These are phyloP conservation scores for Scatophagus argus DNA, from an alignment of 2,113 vertebrate genomes.

Conservation along the genomic window DNA sequence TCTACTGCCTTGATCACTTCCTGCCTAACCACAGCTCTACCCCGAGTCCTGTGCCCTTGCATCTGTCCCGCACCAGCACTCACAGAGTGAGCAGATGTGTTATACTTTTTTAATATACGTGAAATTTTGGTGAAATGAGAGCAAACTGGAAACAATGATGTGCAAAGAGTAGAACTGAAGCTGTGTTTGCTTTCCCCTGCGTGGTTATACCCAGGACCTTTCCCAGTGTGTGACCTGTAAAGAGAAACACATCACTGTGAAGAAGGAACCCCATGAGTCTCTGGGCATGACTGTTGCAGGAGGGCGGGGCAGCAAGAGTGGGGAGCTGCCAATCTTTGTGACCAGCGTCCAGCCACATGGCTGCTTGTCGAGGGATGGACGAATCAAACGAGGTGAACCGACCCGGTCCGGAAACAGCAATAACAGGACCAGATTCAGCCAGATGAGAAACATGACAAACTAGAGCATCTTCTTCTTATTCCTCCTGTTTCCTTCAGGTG, in stretches of 20 bases:
- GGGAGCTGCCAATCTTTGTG: constrained; percentile 97
- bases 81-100: constrained; percentile 77
- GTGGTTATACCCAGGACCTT: constrained; percentile 86
- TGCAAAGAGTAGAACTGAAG: neutral
- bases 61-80: constrained; percentile 81
- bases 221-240: constrained; percentile 96
- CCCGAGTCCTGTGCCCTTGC: constrained; percentile 79
- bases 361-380: constrained; percentile 94
- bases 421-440: neutral
- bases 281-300: constrained; percentile 99
- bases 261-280: constrained; percentile 96
- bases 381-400: constrained; percentile 93
- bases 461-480: neutral
- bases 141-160: too few species aligned
- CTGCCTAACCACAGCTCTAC: constrained; percentile 90
- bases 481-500: constrained; percentile 82
- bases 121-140: too few species aligned
- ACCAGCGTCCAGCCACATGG: constrained; percentile 97
- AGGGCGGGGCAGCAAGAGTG: constrained; percentile 96
- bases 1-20: constrained; percentile 88
- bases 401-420: neutral
- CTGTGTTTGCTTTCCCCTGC: constrained; percentile 1
- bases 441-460: neutral
- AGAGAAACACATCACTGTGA: constrained; percentile 97
- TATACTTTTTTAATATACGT: too few species aligned